A percentile compares a stretch with the other conserved stretches of the same genome.
Conservation (phyloP, 2,797 vertebrate species). For the Pseudochaenichthys georgianus region DNA sequence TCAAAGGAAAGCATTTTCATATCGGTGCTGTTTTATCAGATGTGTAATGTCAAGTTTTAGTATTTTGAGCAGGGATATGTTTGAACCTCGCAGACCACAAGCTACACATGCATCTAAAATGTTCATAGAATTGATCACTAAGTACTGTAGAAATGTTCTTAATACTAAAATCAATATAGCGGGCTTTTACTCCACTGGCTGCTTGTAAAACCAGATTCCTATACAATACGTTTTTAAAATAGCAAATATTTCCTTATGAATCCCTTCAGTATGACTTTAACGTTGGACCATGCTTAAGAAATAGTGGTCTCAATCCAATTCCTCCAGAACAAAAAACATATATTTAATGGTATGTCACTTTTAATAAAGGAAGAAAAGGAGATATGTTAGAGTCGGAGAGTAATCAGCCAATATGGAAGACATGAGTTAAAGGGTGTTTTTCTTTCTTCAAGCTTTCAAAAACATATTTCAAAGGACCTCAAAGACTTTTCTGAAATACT, state of each 20-base stretch:
- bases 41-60: not conserved
- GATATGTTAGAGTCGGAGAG: not conserved
- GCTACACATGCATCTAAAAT: not conserved
- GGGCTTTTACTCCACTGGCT: not conserved
- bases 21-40: not conserved
- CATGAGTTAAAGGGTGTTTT: not conserved
- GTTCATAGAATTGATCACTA: not conserved
- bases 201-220: conserved; percentile 2
- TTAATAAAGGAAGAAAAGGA: not conserved
- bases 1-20: not conserved
- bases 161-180: not conserved
- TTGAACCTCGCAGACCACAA: not conserved
- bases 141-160: not conserved
- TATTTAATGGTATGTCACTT: not conserved
- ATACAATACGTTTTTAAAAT: no score
- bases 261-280: no score
- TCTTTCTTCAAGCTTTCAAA: not conserved
- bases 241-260: no score
- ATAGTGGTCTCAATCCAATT: no score
- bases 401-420: not conserved
- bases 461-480: not conserved
- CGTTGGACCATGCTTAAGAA: no score
- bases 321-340: no score
- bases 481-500: conserved; percentile 23
- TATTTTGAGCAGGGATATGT: not conserved